phyloP scores from a whole-genome alignment of 2,888 invertebrate species.

The Limulus polyphemus region DNA sequence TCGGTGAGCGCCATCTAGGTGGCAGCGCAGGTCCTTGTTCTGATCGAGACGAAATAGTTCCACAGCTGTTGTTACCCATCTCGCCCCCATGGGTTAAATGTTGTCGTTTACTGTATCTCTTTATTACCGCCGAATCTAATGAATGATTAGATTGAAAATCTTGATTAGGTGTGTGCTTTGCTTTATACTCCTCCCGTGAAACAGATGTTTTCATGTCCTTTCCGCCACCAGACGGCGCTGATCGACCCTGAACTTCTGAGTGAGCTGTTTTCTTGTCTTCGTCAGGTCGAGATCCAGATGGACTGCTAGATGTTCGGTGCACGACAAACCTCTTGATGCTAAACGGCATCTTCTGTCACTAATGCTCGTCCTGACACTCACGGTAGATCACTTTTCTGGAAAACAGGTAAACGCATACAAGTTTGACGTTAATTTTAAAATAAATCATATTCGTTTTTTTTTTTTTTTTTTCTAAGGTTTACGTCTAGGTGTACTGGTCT shows the following conservation, averaged over 20 bases:
- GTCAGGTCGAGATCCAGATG: conserved; percentile 5
- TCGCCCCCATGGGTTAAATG: neutral
- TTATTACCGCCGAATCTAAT: conserved; percentile 16
- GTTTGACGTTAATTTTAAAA: no score
- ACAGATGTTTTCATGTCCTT: conserved; percentile 3
- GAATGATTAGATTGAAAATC: conserved; percentile 11
- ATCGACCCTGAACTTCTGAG: conserved; percentile 12
- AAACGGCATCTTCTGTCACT: conserved; percentile 21
- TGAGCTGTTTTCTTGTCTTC: conserved; percentile 20
- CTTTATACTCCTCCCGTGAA: conserved; percentile 3
- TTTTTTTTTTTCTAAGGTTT: no score
- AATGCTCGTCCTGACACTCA: no score
- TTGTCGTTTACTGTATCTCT: conserved; percentile 1
- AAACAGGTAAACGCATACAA: no score
- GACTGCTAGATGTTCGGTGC: conserved; percentile 22
- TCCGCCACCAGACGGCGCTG: neutral
- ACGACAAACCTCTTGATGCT: conserved; percentile 25
- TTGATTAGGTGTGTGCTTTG: conserved; percentile 6
- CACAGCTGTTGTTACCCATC: neutral
- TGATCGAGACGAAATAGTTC: neutral
- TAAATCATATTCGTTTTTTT: no score
- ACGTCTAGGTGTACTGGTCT: no score
- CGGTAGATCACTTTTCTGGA: no score
- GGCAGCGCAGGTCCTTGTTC: conserved; percentile 4
- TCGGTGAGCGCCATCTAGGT: conserved; percentile 14